Conservation (phyloP, 2,797 vertebrate genomes). For the Cyclopterus lumpus region DNA sequence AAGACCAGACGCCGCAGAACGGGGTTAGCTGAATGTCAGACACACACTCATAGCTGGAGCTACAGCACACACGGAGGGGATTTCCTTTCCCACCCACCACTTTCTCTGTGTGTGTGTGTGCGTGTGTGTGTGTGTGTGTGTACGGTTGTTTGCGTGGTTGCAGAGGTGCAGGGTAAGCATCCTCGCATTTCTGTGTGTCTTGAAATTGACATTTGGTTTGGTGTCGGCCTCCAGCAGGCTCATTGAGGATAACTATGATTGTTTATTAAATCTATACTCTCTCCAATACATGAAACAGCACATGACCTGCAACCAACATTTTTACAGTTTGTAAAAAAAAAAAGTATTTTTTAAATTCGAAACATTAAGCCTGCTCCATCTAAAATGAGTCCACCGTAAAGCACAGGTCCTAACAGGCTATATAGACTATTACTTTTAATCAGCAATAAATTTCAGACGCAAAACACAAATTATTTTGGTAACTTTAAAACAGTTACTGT, state of each 20-base stretch:
- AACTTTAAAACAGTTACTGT: not conserved
- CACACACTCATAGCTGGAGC: constrained; percentile 55
- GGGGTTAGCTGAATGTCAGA: constrained; percentile 60
- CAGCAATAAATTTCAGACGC: too few species aligned
- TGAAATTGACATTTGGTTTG: constrained; percentile 58
- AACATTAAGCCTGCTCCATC: not conserved
- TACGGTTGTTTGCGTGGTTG: constrained; percentile 51
- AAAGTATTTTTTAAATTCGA: not conserved
- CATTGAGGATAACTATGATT: constrained; percentile 33
- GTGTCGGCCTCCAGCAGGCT: constrained; percentile 16
- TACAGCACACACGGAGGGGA: constrained; percentile 60
- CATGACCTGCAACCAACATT: not conserved
- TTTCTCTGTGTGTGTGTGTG: constrained; percentile 1
- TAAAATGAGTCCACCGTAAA: not conserved
- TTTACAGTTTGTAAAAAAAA: not conserved
- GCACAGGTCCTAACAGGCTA: too few species aligned
- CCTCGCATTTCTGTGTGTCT: constrained; percentile 23
- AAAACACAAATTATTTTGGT: too few species aligned
- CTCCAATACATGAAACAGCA: not conserved
- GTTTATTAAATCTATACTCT: constrained; percentile 26
- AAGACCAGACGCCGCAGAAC: constrained; percentile 32
- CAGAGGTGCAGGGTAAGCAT: constrained; percentile 25
- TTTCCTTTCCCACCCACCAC: constrained; percentile 70
- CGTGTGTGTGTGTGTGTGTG: constrained; percentile 4
- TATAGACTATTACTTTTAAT: too few species aligned